phyloP scores from a whole-genome alignment of 2,797 vertebrate species.

The Sebastes miniatus region DNA sequence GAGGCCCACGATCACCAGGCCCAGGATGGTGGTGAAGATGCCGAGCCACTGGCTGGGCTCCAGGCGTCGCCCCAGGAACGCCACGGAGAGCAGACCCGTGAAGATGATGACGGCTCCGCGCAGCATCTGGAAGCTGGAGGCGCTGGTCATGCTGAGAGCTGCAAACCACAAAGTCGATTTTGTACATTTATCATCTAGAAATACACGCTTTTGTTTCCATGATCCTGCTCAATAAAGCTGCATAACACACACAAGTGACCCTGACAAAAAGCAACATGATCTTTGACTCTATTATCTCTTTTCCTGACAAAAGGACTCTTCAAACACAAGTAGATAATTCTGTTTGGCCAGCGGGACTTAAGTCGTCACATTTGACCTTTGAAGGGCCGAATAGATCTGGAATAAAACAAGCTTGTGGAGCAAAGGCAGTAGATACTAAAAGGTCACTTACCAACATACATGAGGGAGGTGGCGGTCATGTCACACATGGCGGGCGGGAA shows the following conservation, averaged over 20 bases:
- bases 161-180: background rate
- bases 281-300: background rate
- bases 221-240: background rate
- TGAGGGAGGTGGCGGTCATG: slow-evolving; percentile 92
- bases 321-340: background rate
- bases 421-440: background rate
- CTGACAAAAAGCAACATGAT: background rate
- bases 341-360: background rate
- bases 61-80: slow-evolving; percentile 88
- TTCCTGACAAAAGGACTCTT: background rate
- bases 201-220: background rate
- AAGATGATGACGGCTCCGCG: slow-evolving; percentile 93
- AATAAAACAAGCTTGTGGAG: background rate
- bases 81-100: slow-evolving; percentile 92
- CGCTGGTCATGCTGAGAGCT: slow-evolving; percentile 96
- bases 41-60: slow-evolving; percentile 88
- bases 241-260: background rate
- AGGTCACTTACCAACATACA: slow-evolving; percentile 91
- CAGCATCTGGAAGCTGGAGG: slow-evolving; percentile 98
- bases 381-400: background rate
- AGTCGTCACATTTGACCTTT: background rate
- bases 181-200: background rate
- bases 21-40: slow-evolving; percentile 88
- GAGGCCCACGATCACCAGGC: slow-evolving; percentile 91
- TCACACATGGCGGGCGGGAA: slow-evolving; percentile 92